phyloP scores from a whole-genome alignment of 2,888 invertebrate genomes.

The Zelleria hepariella region DNA sequence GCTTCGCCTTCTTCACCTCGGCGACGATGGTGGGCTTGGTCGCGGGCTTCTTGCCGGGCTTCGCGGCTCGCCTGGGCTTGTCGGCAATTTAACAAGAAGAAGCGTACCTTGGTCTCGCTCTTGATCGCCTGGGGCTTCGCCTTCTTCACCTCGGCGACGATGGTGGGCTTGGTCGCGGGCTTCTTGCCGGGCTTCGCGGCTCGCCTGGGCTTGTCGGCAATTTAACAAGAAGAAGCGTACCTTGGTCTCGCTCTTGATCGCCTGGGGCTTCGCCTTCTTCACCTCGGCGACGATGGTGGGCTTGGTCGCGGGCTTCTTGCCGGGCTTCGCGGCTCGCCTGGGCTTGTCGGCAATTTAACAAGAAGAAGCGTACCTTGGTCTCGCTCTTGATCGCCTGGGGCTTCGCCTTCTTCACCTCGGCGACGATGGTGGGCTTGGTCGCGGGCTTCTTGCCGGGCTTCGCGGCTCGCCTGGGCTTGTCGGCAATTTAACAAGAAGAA shows the following conservation, averaged over 20 bases:
- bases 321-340: no score
- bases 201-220: no score
- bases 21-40: constrained; percentile 16
- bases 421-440: constrained; percentile 16
- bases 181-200: constrained; percentile 18
- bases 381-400: constrained; percentile 18
- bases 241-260: constrained; percentile 22
- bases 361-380: constrained; percentile 21
- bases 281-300: constrained; percentile 17
- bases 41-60: constrained; percentile 17
- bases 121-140: constrained; percentile 18
- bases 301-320: constrained; percentile 20
- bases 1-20: constrained; percentile 17
- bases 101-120: constrained; percentile 23
- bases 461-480: no score
- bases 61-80: no score
- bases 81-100: no score
- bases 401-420: constrained; percentile 16
- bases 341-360: no score
- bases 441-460: constrained; percentile 18
- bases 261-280: constrained; percentile 12
- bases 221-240: no score
- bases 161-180: constrained; percentile 18
- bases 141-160: constrained; percentile 12
- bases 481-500: no score